Conservation (phyloP, 2,888 invertebrate species). For the Lomographa bimaculata region DNA sequence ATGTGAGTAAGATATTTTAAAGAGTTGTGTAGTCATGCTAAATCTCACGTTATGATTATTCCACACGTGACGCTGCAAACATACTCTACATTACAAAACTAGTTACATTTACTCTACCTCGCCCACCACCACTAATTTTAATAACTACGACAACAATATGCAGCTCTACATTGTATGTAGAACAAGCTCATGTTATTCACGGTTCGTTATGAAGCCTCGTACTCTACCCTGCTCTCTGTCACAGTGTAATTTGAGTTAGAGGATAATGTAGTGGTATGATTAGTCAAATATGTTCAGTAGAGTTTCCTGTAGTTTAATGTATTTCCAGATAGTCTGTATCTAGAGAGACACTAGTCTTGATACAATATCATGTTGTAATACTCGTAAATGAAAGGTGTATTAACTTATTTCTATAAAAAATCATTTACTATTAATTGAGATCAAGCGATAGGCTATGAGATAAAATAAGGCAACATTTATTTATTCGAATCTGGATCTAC, state of each 20-base stretch:
- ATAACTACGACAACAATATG: conserved; percentile 14
- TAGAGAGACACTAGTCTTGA: too few relatives aligned
- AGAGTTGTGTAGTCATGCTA: too few relatives aligned
- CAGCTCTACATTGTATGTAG: conserved; percentile 6
- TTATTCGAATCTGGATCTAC: too few relatives aligned
- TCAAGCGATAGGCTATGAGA: too few relatives aligned
- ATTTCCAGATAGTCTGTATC: too few relatives aligned
- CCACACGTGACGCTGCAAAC: conserved; percentile 18
- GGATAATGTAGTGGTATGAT: conserved; percentile 6
- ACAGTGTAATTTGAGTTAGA: conserved; percentile 4
- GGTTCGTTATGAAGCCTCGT: conserved; percentile 12
- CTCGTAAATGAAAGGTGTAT: too few relatives aligned
- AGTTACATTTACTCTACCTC: conserved; percentile 18
- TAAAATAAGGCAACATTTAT: too few relatives aligned
- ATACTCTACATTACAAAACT: conserved; percentile 14
- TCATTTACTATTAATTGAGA: too few relatives aligned
- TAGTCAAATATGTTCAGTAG: not conserved
- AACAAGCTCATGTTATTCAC: conserved; percentile 14
- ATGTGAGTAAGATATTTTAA: too few relatives aligned
- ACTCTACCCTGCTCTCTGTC: conserved; percentile 7
- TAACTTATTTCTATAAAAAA: too few relatives aligned
- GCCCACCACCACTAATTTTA: conserved; percentile 15
- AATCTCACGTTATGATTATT: conserved; percentile 14
- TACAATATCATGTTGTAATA: too few relatives aligned
- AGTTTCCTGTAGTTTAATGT: too few relatives aligned